phyloP scores from a whole-genome alignment of 1,140 invertebrate genomes.

The Megalonaias nervosa region DNA sequence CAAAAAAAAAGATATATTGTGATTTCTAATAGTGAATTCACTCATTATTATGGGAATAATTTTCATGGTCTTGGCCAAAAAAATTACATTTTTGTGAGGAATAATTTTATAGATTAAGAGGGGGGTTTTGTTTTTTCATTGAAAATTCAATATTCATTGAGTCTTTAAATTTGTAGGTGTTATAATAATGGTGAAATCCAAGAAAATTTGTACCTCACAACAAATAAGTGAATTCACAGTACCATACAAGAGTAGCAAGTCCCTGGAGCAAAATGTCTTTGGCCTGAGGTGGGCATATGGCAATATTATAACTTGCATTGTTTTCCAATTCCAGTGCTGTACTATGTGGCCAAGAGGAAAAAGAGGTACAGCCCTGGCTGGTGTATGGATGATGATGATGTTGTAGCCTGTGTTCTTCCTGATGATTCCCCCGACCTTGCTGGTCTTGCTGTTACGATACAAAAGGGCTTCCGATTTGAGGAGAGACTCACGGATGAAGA shows the following conservation, averaged over 20 bases:
- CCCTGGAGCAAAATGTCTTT: neutral
- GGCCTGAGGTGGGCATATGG: neutral
- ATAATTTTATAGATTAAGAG: too few relatives aligned
- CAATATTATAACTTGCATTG: neutral
- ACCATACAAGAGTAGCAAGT: neutral
- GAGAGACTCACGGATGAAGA: slow-evolving; percentile 41
- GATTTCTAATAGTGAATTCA: too few relatives aligned
- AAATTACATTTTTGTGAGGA: too few relatives aligned
- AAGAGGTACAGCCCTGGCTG: slow-evolving; percentile 43
- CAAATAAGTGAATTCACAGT: neutral
- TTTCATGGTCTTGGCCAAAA: too few relatives aligned
- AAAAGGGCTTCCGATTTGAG: slow-evolving; percentile 45
- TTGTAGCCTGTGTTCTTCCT: slow-evolving; percentile 47
- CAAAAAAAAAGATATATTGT: too few relatives aligned
- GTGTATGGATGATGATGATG: slow-evolving; percentile 51
- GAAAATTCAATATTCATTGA: neutral
- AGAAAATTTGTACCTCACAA: neutral
- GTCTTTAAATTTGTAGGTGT: neutral
- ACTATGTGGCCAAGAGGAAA: slow-evolving; percentile 51
- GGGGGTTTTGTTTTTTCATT: too few relatives aligned
- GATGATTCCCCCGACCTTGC: slow-evolving; percentile 37
- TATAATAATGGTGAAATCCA: neutral
- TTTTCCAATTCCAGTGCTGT: slow-evolving; percentile 42
- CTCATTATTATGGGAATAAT: too few relatives aligned
- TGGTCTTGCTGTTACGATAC: slow-evolving; percentile 37